Evolutionary conservation across 2,888 invertebrate species (phyloP), one percentile per base, ranked within the genome.

Genomic region (Archips xylosteana): DNA sequence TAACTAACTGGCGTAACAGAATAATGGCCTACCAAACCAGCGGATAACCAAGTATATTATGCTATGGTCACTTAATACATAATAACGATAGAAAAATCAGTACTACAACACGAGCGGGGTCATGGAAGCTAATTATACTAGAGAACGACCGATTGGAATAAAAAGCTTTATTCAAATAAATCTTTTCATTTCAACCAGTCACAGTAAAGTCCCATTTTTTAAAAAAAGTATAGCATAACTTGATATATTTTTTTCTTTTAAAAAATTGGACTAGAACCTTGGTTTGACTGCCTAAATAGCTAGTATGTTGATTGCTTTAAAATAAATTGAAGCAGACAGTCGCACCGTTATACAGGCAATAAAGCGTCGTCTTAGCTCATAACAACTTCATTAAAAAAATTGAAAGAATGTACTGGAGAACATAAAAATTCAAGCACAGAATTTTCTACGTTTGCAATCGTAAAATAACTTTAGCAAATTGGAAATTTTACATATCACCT

Each of bases 1-100:
- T 84, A 91, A 83, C 91, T 90, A 88, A 91, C 90, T 91, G 90
- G 91, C 90, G 89, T 89, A 85, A 81, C 82, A 81, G 85, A 85
- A 85, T 83, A 80, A 87, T 86, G 86, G 85, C 87, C 83, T 84
- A 39, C 66, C 63, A 74, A 65, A 70, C 54, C 74, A 74, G 74
- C 74, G 74, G 60, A 70, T 70, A 73, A 73, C 67, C 64, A 59
- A 71, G 60, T 71, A 71, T 67, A 72, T 67, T 72, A 72, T 57
- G 65, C 74, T 70, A 74, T 60, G 15, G n/a, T 32, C 63, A 57
- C 69, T 69, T 68, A 66, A 65, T 75, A 71, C 51, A 60, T 79
- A 78, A 23, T 77, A 83, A 81, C 80, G 83, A 71, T 75, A 75
- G 82, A 83, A 77, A 81, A 84, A 85, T 85, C 83, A 83, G 85